These are phyloP conservation scores for Phataginus tricuspis DNA, from an alignment of 2,797 vertebrate genomes.

Conservation along the genomic window DNA sequence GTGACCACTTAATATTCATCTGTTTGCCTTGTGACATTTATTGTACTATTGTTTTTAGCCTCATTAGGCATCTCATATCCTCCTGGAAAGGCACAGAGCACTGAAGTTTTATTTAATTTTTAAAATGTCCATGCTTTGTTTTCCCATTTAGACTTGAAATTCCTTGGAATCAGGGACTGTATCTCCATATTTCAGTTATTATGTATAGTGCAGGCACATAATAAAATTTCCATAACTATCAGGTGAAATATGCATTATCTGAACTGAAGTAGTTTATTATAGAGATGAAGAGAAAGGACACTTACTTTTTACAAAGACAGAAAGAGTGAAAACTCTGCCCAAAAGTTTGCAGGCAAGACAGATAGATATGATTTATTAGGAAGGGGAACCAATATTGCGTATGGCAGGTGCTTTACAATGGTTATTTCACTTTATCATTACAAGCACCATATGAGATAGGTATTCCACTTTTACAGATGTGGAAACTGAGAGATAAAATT, in stretches of 20 bases:
- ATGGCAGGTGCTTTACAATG: background rate
- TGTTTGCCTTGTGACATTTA: background rate
- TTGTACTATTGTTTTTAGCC: background rate
- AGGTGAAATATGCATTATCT: conserved; percentile 18
- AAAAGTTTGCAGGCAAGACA: conserved; percentile 10
- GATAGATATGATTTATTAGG: background rate
- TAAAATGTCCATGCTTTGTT: conserved; percentile 25
- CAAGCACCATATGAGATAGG: background rate
- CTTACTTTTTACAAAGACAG: background rate
- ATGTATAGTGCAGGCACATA: background rate
- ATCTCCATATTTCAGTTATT: background rate
- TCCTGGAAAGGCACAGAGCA: background rate
- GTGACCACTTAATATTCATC: background rate
- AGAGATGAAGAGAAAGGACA: background rate
- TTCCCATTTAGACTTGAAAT: conserved; percentile 26
- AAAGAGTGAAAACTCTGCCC: conserved; percentile 17
- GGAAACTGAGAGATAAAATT: conserved; percentile 11
- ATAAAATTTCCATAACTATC: conserved; percentile 24
- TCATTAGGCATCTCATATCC: background rate
- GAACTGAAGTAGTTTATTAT: background rate
- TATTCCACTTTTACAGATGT: conserved; percentile 18
- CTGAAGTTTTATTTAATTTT: background rate
- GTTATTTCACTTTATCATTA: conserved; percentile 29
- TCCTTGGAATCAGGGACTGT: background rate
- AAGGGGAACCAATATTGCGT: background rate